A percentile compares a stretch with the other conserved stretches of the same genome.
Evolutionary conservation across 2,888 invertebrate species (phyloP).

Genomic region (Sinopyrophorus schimmeli): DNA sequence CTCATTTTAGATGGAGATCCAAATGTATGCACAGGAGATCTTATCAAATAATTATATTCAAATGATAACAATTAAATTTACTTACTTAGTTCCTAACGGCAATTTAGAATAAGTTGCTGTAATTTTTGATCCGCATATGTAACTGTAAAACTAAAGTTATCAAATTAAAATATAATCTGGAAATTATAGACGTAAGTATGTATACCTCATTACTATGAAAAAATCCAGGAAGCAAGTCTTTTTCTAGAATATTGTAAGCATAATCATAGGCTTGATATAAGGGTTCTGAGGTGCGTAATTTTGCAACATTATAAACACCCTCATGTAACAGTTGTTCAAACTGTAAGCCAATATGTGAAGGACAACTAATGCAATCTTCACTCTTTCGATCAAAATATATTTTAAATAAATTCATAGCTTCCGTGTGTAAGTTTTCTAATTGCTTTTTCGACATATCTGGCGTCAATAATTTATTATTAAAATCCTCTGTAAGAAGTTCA

Average conservation of each 20-base stretch:
- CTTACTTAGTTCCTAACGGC: conserved; percentile 59
- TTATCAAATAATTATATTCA: conserved; percentile 29
- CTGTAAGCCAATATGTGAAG: conserved; percentile 60
- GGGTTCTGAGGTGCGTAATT: conserved; percentile 75
- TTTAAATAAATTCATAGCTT: conserved; percentile 69
- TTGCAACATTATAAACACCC: conserved; percentile 65
- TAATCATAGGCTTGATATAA: conserved; percentile 80
- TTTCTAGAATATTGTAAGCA: conserved; percentile 73
- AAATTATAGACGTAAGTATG: background rate
- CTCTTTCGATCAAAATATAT: conserved; percentile 67
- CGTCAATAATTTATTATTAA: conserved; percentile 76
- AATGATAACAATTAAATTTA: conserved; percentile 37
- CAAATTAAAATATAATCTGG: conserved; percentile 57
- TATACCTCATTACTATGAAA: conserved; percentile 79
- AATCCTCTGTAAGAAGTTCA: conserved; percentile 77
- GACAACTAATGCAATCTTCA: conserved; percentile 64
- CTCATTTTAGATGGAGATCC: conserved; percentile 47
- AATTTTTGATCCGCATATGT: conserved; percentile 69
- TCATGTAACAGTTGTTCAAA: conserved; percentile 61
- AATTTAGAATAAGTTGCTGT: conserved; percentile 60
- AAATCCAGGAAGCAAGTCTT: conserved; percentile 74
- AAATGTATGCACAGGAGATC: conserved; percentile 36
- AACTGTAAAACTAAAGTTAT: conserved; percentile 69
- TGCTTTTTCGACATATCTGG: conserved; percentile 71
- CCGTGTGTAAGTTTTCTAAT: conserved; percentile 64